Base-by-base conservation (phyloP, 2,888 invertebrate genomes). In the Diarsia rubi region DNA sequence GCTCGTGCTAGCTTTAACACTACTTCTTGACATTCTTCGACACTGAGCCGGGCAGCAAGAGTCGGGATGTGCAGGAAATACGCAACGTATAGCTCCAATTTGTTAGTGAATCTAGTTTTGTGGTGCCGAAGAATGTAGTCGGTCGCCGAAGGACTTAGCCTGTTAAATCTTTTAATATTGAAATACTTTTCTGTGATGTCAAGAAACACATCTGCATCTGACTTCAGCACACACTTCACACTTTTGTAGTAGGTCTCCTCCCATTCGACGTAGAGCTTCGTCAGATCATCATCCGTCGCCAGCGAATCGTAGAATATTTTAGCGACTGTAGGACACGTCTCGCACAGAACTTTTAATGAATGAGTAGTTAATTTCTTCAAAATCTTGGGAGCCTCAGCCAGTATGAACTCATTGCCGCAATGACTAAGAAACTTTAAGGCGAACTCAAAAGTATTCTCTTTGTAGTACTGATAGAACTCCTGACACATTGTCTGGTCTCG, bases 381-480 rank as follows among this genome's bases (percentile, higher is more conserved):
- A 60, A 93, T 84, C 11, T 87, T 88, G 3, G 82, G 73, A 42
- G 91, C 71, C 84, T 93, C 90, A 3, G 81, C 78, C 12, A 83
- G 42, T 24, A 94, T 90, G 69, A 91, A 90, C 24, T 91, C 89
- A 44, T 86, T 68, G 21, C 88, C 77, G 81, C 94, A 94, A 66
- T 90, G 88, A 75, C 82, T 79, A 0, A 94, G 86, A 74, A 93
- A 94, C 73, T 93, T 92, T 3, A 52, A 70, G 3, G 92, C 92
- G 27, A 86, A 85, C 60, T 90, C 82, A 9, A 90, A 89, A 68
- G 91, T 78, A 27, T 72, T 83, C 0, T 82, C 70, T 64, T 85
- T 89, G 78, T 94, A 94, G 81, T 91, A 90, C 69, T 88, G 78
- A 80, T 93, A 95, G 83, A 95, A 95, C 67, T 88, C 81, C 78